Evolutionary conservation across 2,113 vertebrate species (phyloP), one percentile per base, ranked within the genome.

Genomic region (Alces alces): DNA sequence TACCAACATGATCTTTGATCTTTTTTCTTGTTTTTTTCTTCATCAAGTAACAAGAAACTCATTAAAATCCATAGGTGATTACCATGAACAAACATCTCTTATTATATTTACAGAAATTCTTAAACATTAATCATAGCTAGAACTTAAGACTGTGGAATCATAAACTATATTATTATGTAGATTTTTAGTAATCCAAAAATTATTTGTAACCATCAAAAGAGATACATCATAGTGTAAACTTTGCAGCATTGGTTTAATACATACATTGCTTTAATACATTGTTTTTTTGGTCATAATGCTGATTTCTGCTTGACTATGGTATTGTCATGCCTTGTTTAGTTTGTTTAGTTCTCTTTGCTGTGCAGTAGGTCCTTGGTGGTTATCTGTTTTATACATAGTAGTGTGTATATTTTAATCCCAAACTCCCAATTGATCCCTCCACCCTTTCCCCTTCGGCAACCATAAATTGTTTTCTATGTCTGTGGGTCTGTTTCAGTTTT

Each of bases 51-150:
- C 45, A 79, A 64, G 84, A 86, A 98, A 13, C 5, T 95, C 94
- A 87, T 96, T 73, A 96, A 30, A 19, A 82, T 97, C 33, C 27
- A 90, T 92, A 97, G 58, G 86, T 96, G 15, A 50, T 7, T n/a
- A 15, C 6, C 27, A 33, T 28, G 50, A 57, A 7, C 5, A 91
- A 47, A n/a, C 3, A 1, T 39, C 17, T 39, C 78, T n/a, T n/a
- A 27, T 4, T 15, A 30, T 78, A 19, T 78, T 45, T 19, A 89
- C 4, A 27, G 16, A 21, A 57, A 88, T 45, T 73, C 8, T 33
- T 88, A 61, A 84, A 58, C 1, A 88, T 30, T 47, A 58, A 16
- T 2, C 50, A 86, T 83, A 64, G 5, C 36, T 78, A n/a, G 58
- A 96, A 28, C 9, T 76, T 78, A 94, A 83, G 23, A 87, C 4